Conservation (phyloP, 2,888 invertebrate species). For the Colostygia pectinataria region DNA sequence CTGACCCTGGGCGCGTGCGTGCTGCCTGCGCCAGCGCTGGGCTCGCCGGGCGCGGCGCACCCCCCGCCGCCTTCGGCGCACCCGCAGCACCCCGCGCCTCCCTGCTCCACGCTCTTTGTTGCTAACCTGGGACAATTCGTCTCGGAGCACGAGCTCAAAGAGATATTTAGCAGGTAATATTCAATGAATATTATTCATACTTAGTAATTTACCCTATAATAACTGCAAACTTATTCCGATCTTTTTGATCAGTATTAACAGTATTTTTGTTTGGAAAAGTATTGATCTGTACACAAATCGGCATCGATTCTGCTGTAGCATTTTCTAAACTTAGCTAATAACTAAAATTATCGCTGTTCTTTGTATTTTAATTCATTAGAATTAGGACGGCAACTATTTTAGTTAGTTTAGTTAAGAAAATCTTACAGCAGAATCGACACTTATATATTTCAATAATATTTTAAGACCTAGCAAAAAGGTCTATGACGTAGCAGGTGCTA, state of each 20-base stretch:
- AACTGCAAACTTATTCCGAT: conserved; percentile 25
- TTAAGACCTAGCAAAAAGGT: background rate
- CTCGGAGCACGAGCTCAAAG: conserved; percentile 98
- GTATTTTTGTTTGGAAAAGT: background rate
- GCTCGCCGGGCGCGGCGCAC: conserved; percentile 92
- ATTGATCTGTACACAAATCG: too few species aligned
- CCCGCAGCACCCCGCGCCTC: conserved; percentile 87
- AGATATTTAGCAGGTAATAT: conserved; percentile 96
- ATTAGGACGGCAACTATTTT: too few species aligned
- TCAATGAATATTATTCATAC: too few species aligned
- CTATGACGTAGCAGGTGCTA: conserved; percentile 11
- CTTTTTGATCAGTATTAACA: background rate
- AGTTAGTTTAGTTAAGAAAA: too few species aligned
- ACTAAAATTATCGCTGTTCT: too few species aligned
- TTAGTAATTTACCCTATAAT: too few species aligned
- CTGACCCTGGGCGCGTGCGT: conserved; percentile 89
- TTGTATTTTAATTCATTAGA: too few species aligned
- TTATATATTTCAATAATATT: too few species aligned
- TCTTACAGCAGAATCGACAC: too few species aligned
- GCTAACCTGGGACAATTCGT: conserved; percentile 99
- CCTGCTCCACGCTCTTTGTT: conserved; percentile 98
- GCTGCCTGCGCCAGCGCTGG: conserved; percentile 96
- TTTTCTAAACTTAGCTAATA: too few species aligned
- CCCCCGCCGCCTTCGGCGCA: conserved; percentile 81
- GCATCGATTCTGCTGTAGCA: too few species aligned